Evolutionary conservation across 2,888 invertebrate genomes (phyloP).

Genomic region (Drosophila fulvimacula): DNA sequence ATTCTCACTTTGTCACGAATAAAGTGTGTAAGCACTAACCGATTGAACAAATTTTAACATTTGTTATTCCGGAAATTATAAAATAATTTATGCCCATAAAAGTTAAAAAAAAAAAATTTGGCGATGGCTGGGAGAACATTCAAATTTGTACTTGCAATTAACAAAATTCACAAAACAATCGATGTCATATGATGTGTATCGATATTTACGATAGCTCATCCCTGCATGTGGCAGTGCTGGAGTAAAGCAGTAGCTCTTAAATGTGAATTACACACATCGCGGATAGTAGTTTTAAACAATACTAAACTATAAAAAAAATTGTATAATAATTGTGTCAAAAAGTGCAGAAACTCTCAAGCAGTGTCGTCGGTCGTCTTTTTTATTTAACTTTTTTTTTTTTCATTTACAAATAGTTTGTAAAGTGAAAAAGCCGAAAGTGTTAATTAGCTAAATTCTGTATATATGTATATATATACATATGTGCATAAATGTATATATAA

Average conservation of each 20-base stretch:
- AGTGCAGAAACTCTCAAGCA: slow-evolving; percentile 16
- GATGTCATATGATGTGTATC: slow-evolving; percentile 34
- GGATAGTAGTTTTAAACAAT: slow-evolving; percentile 31
- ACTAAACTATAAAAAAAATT: slow-evolving; percentile 14
- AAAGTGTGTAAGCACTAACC: not conserved
- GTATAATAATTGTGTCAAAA: slow-evolving; percentile 35
- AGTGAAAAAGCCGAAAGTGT: slow-evolving; percentile 52
- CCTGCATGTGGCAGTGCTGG: slow-evolving; percentile 47
- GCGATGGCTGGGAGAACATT: slow-evolving; percentile 2
- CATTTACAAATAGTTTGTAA: slow-evolving; percentile 28
- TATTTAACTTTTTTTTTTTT: slow-evolving; percentile 8
- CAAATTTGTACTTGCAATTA: slow-evolving; percentile 21
- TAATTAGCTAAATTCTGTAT: slow-evolving; percentile 59
- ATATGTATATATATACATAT: slow-evolving; percentile 12
- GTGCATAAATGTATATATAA: not conserved
- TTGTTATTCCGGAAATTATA: slow-evolving; percentile 2
- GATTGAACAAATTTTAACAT: not conserved
- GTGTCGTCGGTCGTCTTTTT: slow-evolving; percentile 1
- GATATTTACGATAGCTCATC: slow-evolving; percentile 51
- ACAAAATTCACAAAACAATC: slow-evolving; percentile 25
- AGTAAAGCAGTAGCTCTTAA: slow-evolving; percentile 32
- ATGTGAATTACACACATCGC: slow-evolving; percentile 14
- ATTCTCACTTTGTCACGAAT: slow-evolving; percentile 10
- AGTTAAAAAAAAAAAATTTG: not conserved
- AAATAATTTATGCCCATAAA: slow-evolving; percentile 10